phyloP scores from a whole-genome alignment of 2,888 invertebrate genomes.

The Drosophila incognita region DNA sequence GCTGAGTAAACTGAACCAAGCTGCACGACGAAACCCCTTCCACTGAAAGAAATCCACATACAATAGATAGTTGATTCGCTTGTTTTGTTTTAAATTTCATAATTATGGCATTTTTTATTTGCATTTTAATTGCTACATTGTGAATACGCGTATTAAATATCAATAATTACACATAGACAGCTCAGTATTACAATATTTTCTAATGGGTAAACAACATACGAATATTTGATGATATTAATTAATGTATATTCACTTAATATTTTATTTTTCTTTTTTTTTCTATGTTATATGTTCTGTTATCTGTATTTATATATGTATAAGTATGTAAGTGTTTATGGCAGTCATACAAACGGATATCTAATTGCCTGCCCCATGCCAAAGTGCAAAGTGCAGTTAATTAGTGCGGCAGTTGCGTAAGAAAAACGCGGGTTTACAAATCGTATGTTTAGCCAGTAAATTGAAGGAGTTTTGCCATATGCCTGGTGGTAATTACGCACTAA shows the following conservation, averaged over 20 bases:
- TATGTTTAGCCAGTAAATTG: constrained; percentile 57
- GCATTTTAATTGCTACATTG: constrained; percentile 76
- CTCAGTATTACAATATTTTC: constrained; percentile 46
- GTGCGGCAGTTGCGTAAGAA: constrained; percentile 46
- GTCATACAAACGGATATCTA: constrained; percentile 51
- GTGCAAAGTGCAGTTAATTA: constrained; percentile 61
- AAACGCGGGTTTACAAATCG: constrained; percentile 27
- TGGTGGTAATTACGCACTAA: constrained; percentile 54
- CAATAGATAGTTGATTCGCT: constrained; percentile 1
- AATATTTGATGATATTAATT: constrained; percentile 35
- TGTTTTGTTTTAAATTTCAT: constrained; percentile 67
- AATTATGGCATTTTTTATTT: constrained; percentile 80
- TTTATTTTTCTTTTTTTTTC: constrained; percentile 35
- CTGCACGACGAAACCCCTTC: not conserved
- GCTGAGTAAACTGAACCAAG: not conserved
- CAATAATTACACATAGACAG: constrained; percentile 79
- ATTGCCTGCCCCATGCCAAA: constrained; percentile 52
- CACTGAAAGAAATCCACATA: not conserved
- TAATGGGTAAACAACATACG: constrained; percentile 71
- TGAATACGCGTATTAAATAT: constrained; percentile 74
- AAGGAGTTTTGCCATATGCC: constrained; percentile 71
- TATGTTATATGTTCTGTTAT: constrained; percentile 28
- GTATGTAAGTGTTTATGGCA: constrained; percentile 24
- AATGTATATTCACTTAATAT: constrained; percentile 56
- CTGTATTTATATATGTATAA: constrained; percentile 23